A percentile compares a stretch with the other conserved stretches of the same genome.
These are phyloP conservation scores for Calosoma granatense DNA, from an alignment of 1,140 invertebrate species.

Conservation along the genomic window DNA sequence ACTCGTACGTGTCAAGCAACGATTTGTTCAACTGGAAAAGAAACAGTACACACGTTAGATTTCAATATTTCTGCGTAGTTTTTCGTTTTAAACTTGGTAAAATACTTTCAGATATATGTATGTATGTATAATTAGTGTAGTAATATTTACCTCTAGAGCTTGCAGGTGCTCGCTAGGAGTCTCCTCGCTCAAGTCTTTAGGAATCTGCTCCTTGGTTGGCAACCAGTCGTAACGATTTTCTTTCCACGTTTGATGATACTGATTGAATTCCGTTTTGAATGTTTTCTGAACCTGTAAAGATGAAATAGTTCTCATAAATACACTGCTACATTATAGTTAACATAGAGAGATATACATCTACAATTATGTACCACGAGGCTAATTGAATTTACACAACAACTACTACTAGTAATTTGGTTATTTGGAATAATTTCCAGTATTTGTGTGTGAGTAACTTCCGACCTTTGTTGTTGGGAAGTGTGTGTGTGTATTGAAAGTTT, in stretches of 20 bases:
- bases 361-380: too few relatives aligned
- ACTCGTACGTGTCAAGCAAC: slow-evolving; percentile 44
- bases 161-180: slow-evolving; percentile 34
- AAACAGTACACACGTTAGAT: slow-evolving; percentile 18
- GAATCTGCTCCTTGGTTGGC: slow-evolving; percentile 35
- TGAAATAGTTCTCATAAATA: too few relatives aligned
- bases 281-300: slow-evolving; percentile 41
- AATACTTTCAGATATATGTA: neutral
- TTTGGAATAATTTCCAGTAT: too few relatives aligned
- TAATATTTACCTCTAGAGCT: slow-evolving; percentile 34
- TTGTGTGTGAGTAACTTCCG: too few relatives aligned
- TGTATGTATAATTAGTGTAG: neutral
- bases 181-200: slow-evolving; percentile 39
- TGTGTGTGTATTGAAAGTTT: too few relatives aligned
- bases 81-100: too few relatives aligned
- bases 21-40: slow-evolving; percentile 41
- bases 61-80: too few relatives aligned
- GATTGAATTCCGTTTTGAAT: slow-evolving; percentile 36
- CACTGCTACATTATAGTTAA: too few relatives aligned
- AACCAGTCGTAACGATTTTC: slow-evolving; percentile 43
- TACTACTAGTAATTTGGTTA: too few relatives aligned
- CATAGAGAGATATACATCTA: too few relatives aligned
- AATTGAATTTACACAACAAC: too few relatives aligned
- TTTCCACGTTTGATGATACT: slow-evolving; percentile 38
- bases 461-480: too few relatives aligned